Conservation (phyloP, 2,888 invertebrate genomes). For the Drosophila peninsularis region DNA sequence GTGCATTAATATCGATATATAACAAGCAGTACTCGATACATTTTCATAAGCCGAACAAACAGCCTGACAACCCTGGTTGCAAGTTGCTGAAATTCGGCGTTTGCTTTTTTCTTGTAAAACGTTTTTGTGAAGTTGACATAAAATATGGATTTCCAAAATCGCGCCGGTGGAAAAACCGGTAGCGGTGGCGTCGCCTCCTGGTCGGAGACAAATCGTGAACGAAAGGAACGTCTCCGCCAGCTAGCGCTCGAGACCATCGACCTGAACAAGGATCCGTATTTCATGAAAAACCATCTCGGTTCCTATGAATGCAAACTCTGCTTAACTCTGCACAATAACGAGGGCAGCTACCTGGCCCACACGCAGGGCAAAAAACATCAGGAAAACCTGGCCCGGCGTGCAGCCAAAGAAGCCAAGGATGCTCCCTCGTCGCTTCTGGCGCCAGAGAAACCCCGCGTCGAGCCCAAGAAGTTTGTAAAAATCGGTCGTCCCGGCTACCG, state of each 20-base stretch:
- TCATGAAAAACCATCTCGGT: slow-evolving; percentile 99
- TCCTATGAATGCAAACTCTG: slow-evolving; percentile 99
- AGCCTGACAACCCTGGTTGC: slow-evolving; percentile 16
- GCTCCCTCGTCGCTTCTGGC: slow-evolving; percentile 96
- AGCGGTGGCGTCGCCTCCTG: slow-evolving; percentile 99
- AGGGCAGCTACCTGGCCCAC: slow-evolving; percentile 99
- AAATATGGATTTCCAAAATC: slow-evolving; percentile 98
- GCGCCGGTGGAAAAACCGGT: slow-evolving; percentile 99
- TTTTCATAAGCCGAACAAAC: background rate
- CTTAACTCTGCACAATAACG: slow-evolving; percentile 99
- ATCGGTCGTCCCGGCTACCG: slow-evolving; percentile 99
- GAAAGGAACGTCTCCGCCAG: slow-evolving; percentile 97
- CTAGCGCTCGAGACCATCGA: slow-evolving; percentile 99
- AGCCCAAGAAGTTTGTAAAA: slow-evolving; percentile 99
- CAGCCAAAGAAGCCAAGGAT: slow-evolving; percentile 99
- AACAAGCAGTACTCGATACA: background rate
- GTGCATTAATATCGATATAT: background rate
- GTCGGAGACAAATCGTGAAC: slow-evolving; percentile 98
- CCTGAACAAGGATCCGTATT: slow-evolving; percentile 99
- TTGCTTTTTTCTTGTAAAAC: slow-evolving; percentile 10
- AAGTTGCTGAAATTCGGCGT: slow-evolving; percentile 6
- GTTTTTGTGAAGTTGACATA: slow-evolving; percentile 18
- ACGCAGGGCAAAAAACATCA: slow-evolving; percentile 99
- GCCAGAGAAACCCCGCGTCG: slow-evolving; percentile 97
- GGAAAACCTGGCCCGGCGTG: slow-evolving; percentile 97